These are phyloP conservation scores for Turdus rufiventris DNA, from an alignment of 2,113 vertebrate genomes.

Conservation along the genomic window DNA sequence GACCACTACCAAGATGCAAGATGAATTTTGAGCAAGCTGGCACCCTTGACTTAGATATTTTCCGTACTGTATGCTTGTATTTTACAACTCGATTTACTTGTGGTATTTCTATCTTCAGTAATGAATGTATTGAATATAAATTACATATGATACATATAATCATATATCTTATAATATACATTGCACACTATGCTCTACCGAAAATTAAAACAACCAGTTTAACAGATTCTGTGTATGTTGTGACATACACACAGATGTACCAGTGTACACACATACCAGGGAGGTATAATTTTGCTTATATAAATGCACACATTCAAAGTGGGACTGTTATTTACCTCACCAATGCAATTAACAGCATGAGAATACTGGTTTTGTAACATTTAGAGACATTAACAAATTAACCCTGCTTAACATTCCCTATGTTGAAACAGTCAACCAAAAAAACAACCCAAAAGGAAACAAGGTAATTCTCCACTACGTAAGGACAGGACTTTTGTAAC, in stretches of 20 bases:
- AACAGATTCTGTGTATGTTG: background rate
- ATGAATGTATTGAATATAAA: background rate
- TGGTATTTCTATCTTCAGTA: background rate
- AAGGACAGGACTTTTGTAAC: background rate
- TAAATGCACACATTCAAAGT: background rate
- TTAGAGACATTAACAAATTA: background rate
- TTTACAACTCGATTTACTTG: background rate
- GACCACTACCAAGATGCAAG: background rate
- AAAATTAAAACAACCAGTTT: background rate
- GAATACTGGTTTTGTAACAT: background rate
- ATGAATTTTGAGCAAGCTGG: background rate
- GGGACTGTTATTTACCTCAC: background rate
- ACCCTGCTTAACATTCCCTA: background rate
- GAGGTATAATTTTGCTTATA: background rate
- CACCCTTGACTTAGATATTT: background rate
- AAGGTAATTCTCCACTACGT: background rate
- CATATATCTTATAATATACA: background rate
- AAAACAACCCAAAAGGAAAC: background rate
- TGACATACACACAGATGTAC: background rate
- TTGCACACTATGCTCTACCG: background rate
- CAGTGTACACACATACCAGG: accelerated
- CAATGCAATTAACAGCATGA: background rate
- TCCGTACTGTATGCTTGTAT: background rate
- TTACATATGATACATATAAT: background rate
- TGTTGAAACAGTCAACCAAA: background rate